A percentile compares a stretch with the other conserved stretches of the same genome.
Conservation (phyloP, 1,140 invertebrate species). For the Potamilus streckersoni region DNA sequence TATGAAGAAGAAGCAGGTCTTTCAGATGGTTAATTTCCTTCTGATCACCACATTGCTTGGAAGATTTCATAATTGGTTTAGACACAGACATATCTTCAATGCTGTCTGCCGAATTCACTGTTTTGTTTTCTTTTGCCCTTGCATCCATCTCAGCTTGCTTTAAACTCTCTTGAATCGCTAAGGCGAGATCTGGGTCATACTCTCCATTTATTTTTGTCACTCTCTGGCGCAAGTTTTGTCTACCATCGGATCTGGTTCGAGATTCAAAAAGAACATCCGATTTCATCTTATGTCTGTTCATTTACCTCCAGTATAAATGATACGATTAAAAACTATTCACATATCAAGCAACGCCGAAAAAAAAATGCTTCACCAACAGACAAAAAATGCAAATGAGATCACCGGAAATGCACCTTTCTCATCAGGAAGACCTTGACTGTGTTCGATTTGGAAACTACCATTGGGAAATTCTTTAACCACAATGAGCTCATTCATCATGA, state of each 20-base stretch:
- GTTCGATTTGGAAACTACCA: too few species aligned
- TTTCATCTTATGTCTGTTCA: conserved; percentile 1
- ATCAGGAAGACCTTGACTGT: too few species aligned
- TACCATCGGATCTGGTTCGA: conserved; percentile 18
- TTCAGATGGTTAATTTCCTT: conserved; percentile 29
- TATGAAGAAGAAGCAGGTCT: conserved; percentile 28
- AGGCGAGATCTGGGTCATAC: conserved; percentile 36
- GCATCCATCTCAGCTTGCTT: conserved; percentile 32
- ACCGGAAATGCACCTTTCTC: conserved; percentile 22
- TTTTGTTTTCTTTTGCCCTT: conserved; percentile 27
- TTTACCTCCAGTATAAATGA: neutral
- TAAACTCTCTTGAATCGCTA: conserved; percentile 33
- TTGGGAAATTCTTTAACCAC: too few species aligned
- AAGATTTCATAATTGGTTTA: conserved; percentile 8
- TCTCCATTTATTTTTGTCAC: conserved; percentile 25
- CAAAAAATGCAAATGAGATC: conserved; percentile 36
- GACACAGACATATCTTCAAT: conserved; percentile 18
- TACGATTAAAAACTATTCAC: neutral
- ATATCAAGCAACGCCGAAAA: conserved; percentile 3
- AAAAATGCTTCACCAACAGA: conserved; percentile 24
- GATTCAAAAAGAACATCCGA: conserved; percentile 23
- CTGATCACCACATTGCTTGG: conserved; percentile 3
- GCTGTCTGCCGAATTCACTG: conserved; percentile 11
- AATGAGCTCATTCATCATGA: too few species aligned
- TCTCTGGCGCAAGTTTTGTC: conserved; percentile 24